A percentile compares a stretch with the other conserved stretches of the same genome.
Evolutionary conservation across 2,797 vertebrate genomes (phyloP).

Genomic region (Sebastes aleutianus): DNA sequence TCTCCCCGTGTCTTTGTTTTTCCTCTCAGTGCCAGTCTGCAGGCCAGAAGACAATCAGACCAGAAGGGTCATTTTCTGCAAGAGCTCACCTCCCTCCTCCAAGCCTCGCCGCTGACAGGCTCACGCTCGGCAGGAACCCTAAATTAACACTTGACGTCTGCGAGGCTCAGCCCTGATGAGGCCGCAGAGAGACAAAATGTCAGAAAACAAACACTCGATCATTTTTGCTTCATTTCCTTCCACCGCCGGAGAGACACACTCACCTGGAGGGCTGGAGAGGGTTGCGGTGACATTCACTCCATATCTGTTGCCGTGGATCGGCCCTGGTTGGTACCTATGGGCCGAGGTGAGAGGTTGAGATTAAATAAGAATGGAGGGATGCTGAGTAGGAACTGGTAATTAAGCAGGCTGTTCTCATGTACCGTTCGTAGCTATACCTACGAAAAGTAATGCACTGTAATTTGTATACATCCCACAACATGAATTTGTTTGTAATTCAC

Average conservation of each 20-base stretch:
- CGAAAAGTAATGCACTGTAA: no score
- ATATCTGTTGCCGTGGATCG: conserved; percentile 77
- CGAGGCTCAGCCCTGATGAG: conserved; percentile 85
- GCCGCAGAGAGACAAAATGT: conserved; percentile 83
- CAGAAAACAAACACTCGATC: conserved; percentile 92
- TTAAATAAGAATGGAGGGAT: conserved; percentile 36
- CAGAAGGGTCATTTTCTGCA: conserved; percentile 93
- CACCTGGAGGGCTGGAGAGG: conserved; percentile 85
- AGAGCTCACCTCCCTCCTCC: conserved; percentile 90
- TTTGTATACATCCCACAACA: no score
- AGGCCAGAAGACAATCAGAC: conserved; percentile 88
- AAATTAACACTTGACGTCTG: conserved; percentile 90
- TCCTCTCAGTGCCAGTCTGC: conserved; percentile 83
- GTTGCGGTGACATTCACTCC: conserved; percentile 81
- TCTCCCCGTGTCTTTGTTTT: conserved; percentile 75
- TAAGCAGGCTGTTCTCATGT: background rate
- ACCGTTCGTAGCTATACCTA: no score
- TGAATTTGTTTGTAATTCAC: no score
- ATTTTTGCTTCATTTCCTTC: conserved; percentile 89
- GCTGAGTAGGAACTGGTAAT: conserved; percentile 34
- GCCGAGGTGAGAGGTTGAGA: conserved; percentile 75
- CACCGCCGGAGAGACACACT: conserved; percentile 83
- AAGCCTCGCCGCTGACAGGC: conserved; percentile 75
- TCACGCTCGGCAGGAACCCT: conserved; percentile 88
- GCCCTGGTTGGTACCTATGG: conserved; percentile 65